Evolutionary conservation across 2,888 invertebrate species (phyloP).

Genomic region (Cacoxenus indagator): DNA sequence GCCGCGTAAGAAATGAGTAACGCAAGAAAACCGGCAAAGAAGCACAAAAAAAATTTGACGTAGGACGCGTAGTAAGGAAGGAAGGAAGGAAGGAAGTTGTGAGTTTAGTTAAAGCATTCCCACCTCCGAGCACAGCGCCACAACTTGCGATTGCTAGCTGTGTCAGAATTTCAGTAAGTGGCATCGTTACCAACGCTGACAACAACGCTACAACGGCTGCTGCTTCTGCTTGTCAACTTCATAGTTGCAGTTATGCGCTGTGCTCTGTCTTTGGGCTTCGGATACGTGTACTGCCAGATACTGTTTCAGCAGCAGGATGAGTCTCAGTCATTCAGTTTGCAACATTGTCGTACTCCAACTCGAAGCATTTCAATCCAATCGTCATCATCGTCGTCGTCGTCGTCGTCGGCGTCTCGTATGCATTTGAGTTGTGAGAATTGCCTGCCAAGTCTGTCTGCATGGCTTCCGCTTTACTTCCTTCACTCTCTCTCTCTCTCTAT

Average conservation of each 20-base stretch:
- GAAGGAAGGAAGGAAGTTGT: background rate
- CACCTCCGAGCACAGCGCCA: slow-evolving; percentile 18
- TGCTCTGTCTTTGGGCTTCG: background rate
- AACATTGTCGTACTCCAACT: too few relatives aligned
- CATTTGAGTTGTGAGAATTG: slow-evolving; percentile 18
- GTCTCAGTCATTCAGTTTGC: too few relatives aligned
- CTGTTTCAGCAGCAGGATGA: too few relatives aligned
- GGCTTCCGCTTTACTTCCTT: background rate
- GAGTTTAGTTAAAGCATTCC: background rate
- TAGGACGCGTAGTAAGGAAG: too few relatives aligned
- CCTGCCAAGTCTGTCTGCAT: background rate
- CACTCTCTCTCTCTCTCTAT: background rate
- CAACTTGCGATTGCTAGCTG: slow-evolving; percentile 18
- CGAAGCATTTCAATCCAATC: background rate
- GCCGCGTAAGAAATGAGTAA: background rate
- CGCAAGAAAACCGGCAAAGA: background rate
- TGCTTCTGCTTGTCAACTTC: slow-evolving; percentile 27
- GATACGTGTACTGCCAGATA: background rate
- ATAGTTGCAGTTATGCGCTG: slow-evolving; percentile 24
- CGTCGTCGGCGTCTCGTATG: background rate
- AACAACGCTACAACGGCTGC: slow-evolving; percentile 26
- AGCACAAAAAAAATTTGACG: background rate
- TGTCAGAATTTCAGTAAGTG: background rate
- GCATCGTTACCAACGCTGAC: slow-evolving; percentile 21
- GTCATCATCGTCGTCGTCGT: background rate